Base-by-base conservation (phyloP, 2,113 vertebrate species). In the Psittacus erithacus region DNA sequence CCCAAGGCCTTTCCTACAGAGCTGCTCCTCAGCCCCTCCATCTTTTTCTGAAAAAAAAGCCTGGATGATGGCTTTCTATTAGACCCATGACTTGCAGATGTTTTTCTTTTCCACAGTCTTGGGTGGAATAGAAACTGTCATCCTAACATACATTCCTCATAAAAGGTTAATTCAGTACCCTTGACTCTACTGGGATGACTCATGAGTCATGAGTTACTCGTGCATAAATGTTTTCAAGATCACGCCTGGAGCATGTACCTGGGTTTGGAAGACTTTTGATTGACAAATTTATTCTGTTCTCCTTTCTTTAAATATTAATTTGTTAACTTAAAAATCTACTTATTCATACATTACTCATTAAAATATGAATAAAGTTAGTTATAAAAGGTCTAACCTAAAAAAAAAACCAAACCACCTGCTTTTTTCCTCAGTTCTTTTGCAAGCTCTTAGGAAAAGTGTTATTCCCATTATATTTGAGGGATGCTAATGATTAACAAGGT, bases 301-400 rank as follows among this genome's bases (percentile, higher is more conserved):
- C 47, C 90, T 92, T 90, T 70, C 90, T 90, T 96, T 95, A 96
- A 96, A 96, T 95, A 96, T 96, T 96, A 55, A 96, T 96, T 96
- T 96, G 95, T 96, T 96, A 96, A 93, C 90, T 94, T 82, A 92
- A 95, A 96, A 95, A 92, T 92, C 77, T 82, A 93, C 88, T 95
- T 96, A 95, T 96, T 97, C 96, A 94, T 93, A 90, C 82, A 89
- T 94, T 94, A 95, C 88, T 95, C 92, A 96, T 96, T 97, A 95
- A 96, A 97, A 96, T 97, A 94, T 93, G 92, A 97, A 97, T 95
- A 96, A 91, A 92, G 83, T 87, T 96, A 73, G 83, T 85, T 94
- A 96, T 94, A 92, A 96, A 96, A 96, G 69, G 88, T 90, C 83
- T 94, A 92, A 89, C 81, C 86, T 84, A 95, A 95, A 95, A 96